phyloP scores from a whole-genome alignment of 2,113 vertebrate genomes.

The Dicerorhinus sumatrensis region DNA sequence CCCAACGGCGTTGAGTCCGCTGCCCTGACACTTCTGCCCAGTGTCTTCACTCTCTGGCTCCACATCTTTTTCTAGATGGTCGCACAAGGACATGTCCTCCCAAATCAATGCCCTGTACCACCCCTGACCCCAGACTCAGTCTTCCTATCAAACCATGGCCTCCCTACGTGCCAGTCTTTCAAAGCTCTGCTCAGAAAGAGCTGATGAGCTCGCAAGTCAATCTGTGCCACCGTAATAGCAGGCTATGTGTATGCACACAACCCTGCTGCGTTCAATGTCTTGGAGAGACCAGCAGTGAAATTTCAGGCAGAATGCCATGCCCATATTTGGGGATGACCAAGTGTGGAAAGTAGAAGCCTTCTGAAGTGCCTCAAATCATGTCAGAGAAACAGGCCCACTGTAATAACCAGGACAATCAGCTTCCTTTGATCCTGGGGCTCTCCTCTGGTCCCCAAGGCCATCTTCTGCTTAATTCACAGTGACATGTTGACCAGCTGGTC shows the following conservation, averaged over 20 bases:
- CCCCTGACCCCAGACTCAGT: neutral
- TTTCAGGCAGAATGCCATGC: no score
- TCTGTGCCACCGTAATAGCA: neutral
- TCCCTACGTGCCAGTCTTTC: neutral
- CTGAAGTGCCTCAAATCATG: neutral
- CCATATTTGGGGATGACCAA: neutral
- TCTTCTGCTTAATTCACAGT: neutral
- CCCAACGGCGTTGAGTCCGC: no score
- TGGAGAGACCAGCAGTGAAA: rapidly evolving
- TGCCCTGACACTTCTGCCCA: rapidly evolving
- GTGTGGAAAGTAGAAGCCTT: neutral
- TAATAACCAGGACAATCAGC: neutral
- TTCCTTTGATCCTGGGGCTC: neutral
- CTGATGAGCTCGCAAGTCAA: rapidly evolving
- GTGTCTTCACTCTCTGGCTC: no score
- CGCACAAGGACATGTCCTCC: neutral
- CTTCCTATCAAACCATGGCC: neutral
- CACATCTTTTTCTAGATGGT: neutral
- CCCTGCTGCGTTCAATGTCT: neutral
- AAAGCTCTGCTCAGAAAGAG: neutral
- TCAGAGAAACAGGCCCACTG: neutral
- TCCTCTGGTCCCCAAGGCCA: neutral
- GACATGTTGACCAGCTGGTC: neutral
- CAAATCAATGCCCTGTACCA: rapidly evolving
- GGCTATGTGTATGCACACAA: rapidly evolving